A percentile compares a stretch with the other conserved stretches of the same genome.
phyloP scores from a whole-genome alignment of 2,113 vertebrate species.

The Neodontobutis hainanensis region DNA sequence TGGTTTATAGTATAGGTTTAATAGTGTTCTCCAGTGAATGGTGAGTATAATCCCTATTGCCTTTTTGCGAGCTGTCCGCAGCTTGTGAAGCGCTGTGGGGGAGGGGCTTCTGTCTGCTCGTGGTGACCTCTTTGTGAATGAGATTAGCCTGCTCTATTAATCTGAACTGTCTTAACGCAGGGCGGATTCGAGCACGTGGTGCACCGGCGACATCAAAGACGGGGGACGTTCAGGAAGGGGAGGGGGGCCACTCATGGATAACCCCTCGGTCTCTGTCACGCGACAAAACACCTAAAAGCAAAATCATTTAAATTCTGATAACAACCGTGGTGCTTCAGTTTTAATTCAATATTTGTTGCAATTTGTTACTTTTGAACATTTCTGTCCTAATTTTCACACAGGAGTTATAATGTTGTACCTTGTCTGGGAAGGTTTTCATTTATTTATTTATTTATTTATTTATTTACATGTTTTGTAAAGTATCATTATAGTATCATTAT shows the following conservation, averaged over 20 bases:
- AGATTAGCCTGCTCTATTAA: slow-evolving; percentile 80
- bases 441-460: no score
- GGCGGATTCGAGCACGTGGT: slow-evolving; percentile 38
- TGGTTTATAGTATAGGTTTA: background rate
- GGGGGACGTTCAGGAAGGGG: slow-evolving; percentile 14
- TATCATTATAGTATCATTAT: no score
- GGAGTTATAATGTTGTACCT: no score
- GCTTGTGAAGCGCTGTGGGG: slow-evolving; percentile 40
- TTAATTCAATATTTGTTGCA: no score
- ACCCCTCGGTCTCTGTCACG: background rate
- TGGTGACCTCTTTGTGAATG: slow-evolving; percentile 70
- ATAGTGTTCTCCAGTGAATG: background rate
- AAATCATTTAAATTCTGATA: no score
- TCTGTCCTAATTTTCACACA: no score
- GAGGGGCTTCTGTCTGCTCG: slow-evolving; percentile 52
- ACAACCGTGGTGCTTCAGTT: no score
- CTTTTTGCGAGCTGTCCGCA: slow-evolving; percentile 46
- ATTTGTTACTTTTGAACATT: no score
- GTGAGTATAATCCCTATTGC: slow-evolving; percentile 30
- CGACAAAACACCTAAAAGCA: no score
- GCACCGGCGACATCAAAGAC: slow-evolving; percentile 40
- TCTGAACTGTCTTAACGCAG: slow-evolving; percentile 65
- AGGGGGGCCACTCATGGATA: slow-evolving; percentile 41
- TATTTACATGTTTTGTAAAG: no score
- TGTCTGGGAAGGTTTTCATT: no score